Evolutionary conservation across 2,797 vertebrate species (phyloP), one percentile per base, ranked within the genome.

Genomic region (Mionectes olivaceus): DNA sequence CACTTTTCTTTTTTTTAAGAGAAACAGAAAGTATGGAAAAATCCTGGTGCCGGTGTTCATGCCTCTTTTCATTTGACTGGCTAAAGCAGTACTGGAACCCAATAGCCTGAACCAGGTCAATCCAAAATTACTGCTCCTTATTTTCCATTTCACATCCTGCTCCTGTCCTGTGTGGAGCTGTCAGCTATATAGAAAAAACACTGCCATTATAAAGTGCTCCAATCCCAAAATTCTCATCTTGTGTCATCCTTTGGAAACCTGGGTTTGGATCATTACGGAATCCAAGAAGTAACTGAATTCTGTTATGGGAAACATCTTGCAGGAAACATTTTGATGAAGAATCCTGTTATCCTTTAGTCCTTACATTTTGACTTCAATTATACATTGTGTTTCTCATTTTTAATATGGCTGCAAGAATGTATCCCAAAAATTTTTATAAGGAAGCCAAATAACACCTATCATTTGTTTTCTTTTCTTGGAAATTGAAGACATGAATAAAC

Each of bases 191-290:
- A 13, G 15, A 23, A 80, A 33, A 39, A 50, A 1, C 17, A 39
- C 39, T 3, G 19, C 23, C 30, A 9, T 49, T 56, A 12, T 5
- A 24, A 87, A 23, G 5, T 10, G 1, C 0, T 0, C 24, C 9
- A 13, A 28, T 30, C 63, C 35, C 47, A n/a, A 80, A 67, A 46
- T 39, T 61, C 46, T 43, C 41, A 8, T 18, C 1, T 44, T 22
- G 4, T 27, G 5, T 60, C 30, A 46, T 50, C 24, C 41, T 56
- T 64, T 57, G 49, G 52, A 67, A 71, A 30, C 5, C 5, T 3
- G 13, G 2, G 1, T 2, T 19, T 75, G 35, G n/a, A 22, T 77
- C 14, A 24, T 39, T 46, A 59, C 9, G 35, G 28, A 70, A 46
- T 63, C n/a, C 39, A 27, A 17, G 13, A 7, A 10, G 5, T 28